Evolutionary conservation across 2,113 vertebrate genomes (phyloP), one percentile per base, ranked within the genome.

Genomic region (Uria aalge): DNA sequence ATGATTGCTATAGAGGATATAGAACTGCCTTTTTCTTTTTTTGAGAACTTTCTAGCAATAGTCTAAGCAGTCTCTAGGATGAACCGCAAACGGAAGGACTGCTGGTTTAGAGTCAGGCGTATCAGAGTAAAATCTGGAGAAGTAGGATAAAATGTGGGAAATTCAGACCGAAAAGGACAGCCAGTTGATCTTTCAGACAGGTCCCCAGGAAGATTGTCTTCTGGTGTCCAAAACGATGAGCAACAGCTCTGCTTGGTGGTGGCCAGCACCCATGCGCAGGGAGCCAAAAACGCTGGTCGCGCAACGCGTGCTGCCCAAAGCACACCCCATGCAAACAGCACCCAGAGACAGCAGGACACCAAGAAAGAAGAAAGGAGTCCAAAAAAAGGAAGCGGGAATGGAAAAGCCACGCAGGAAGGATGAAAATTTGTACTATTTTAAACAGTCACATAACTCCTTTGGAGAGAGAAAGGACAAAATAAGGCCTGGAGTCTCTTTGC

Each of bases 291-390:
- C 0, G 6, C 6, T 23, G 34, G 21, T 59, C 57, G 10, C 14
- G 15, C 57, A 36, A 48, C 11, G 3, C 9, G 11, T 48, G 21
- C 47, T 48, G 47, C 8, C 34, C n/a, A 38, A 48, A 75, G 48
- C 15, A 4, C 15, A 2, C n/a, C 19, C 41, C 16, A 1, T 4
- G 41, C 12, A 21, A 60, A 67, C 11, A 0, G 4, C 15, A 15
- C 0, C 0, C 11, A n/a, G 30, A 57, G 24, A 71, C 3, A 36
- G 23, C 30, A 59, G 38, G 67, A 43, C 6, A 66, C 23, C 6
- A 12, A 22, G 60, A 57, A 63, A 40, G 40, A 30, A 53, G 47
- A 59, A 32, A 32, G 18, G 60, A 53, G 29, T 47, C 32, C 57
- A 40, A 36, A 43, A 36, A 64, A 34, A 5, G 5, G 6, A 66